phyloP scores from a whole-genome alignment of 2,113 vertebrate species.

The Oryzias curvinotus region DNA sequence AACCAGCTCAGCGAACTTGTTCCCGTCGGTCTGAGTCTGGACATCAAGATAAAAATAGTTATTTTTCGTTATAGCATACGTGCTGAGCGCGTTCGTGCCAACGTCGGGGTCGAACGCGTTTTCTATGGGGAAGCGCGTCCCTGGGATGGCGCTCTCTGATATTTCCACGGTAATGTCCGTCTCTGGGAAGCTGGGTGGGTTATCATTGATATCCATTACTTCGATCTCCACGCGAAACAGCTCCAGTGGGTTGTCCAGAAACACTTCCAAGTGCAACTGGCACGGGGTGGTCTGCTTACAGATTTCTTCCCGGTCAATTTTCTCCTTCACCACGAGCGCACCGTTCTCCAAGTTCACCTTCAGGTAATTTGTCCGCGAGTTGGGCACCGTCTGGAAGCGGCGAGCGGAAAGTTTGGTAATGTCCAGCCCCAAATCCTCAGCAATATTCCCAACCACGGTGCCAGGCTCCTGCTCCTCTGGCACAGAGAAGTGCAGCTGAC shows the following conservation, averaged over 20 bases:
- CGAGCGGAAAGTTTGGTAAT: constrained; percentile 96
- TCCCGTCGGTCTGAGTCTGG: constrained; percentile 95
- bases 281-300: constrained; percentile 91
- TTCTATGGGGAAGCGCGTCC: constrained; percentile 95
- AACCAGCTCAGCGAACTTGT: constrained; percentile 94
- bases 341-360: constrained; percentile 95
- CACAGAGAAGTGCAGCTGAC: constrained; percentile 92
- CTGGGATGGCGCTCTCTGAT: constrained; percentile 94
- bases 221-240: constrained; percentile 97
- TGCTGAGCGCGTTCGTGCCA: constrained; percentile 92
- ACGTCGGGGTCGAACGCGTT: constrained; percentile 98
- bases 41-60: constrained; percentile 95
- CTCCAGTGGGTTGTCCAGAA: constrained; percentile 95
- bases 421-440: constrained; percentile 95
- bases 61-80: constrained; percentile 95
- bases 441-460: constrained; percentile 96
- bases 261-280: constrained; percentile 92
- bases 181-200: constrained; percentile 91
- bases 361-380: constrained; percentile 91
- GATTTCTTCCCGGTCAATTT: constrained; percentile 93
- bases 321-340: constrained; percentile 89
- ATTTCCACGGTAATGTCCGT: constrained; percentile 96
- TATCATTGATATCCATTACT: constrained; percentile 98
- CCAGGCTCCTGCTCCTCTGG: constrained; percentile 94
- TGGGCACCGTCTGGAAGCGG: constrained; percentile 91